Base-by-base conservation (phyloP, 2,888 invertebrate species). In the Athalia cordata region DNA sequence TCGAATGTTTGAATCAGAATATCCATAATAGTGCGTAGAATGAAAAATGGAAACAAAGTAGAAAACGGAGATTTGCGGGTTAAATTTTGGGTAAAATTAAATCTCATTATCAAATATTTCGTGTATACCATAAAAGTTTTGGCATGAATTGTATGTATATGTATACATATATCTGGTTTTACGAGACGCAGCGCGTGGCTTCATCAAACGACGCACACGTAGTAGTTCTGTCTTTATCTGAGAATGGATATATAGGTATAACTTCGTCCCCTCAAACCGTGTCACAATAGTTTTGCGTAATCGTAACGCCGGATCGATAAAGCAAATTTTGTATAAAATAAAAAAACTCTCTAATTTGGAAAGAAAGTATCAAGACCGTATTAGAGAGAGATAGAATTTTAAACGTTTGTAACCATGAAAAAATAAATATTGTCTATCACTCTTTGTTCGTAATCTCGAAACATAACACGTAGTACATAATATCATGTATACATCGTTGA, bases 321-420 rank as follows among this genome's bases (percentile, higher is more conserved):
- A 55, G 11, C 11, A 55, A n/a, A 55, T 55, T 4, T 55, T 9
- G 9, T 55, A 11, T 6, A 11, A n/a, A 55, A 55, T 6, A n/a
- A 15, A n/a, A 62, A 45, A 75, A 49, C 66, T 84, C 82, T 84
- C 80, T 82, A 85, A 85, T 86, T 86, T 85, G 84, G 84, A 86
- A 80, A 86, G 80, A 83, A 80, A 85, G 55, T 52, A 80, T 80
- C 82, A 86, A 85, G 87, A 81, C 84, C 87, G 83, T 80, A 77
- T 84, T 82, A 81, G 80, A 84, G 83, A 83, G 81, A 77, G 62
- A 77, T 59, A 8, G 49, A 59, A 59, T n/a, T 72, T 5, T 70
- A 5, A 9, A 52, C 50, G 13, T 13, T 8, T 50, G 15, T 13
- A 1, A 67, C 6, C 9, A 67, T 49, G 8, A 13, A 50, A 8